phyloP scores from a whole-genome alignment of 2,888 invertebrate genomes.

The Platerodrilus igneus region DNA sequence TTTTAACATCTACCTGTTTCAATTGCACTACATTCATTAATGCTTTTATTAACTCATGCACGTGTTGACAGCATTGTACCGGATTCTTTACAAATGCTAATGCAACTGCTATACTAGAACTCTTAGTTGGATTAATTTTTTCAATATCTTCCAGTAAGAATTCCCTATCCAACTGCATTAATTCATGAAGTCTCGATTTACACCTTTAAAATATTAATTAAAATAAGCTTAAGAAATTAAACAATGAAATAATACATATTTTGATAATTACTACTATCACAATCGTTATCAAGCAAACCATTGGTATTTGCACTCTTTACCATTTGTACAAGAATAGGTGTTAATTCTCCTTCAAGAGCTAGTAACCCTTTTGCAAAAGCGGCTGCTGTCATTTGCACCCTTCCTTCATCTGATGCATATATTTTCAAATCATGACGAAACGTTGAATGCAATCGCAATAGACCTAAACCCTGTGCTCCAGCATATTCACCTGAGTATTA shows the following conservation, averaged over 20 bases:
- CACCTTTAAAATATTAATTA: constrained; percentile 60
- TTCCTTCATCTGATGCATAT: constrained; percentile 98
- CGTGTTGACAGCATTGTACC: constrained; percentile 85
- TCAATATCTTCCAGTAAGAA: constrained; percentile 80
- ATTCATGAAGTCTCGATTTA: constrained; percentile 88
- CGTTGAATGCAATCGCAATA: constrained; percentile 93
- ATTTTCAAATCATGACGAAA: constrained; percentile 99
- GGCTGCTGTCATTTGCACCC: constrained; percentile 99
- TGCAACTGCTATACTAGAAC: constrained; percentile 87
- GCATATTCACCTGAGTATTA: constrained; percentile 66
- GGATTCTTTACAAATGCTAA: constrained; percentile 96
- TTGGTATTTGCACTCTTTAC: constrained; percentile 99
- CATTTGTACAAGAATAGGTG: constrained; percentile 99
- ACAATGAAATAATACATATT: constrained; percentile 64
- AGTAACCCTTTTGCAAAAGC: constrained; percentile 98
- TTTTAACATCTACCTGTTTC: constrained; percentile 85
- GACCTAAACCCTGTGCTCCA: constrained; percentile 91
- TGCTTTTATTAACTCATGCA: constrained; percentile 81
- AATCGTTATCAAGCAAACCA: constrained; percentile 95
- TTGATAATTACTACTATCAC: constrained; percentile 93
- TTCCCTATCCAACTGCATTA: constrained; percentile 86
- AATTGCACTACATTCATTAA: constrained; percentile 79
- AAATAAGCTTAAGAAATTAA: constrained; percentile 10
- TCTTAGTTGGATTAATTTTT: constrained; percentile 86
- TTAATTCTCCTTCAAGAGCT: constrained; percentile 95